A percentile compares a stretch with the other conserved stretches of the same genome.
Evolutionary conservation across 2,888 invertebrate genomes (phyloP).

Genomic region (Ischnus inquisitorius): DNA sequence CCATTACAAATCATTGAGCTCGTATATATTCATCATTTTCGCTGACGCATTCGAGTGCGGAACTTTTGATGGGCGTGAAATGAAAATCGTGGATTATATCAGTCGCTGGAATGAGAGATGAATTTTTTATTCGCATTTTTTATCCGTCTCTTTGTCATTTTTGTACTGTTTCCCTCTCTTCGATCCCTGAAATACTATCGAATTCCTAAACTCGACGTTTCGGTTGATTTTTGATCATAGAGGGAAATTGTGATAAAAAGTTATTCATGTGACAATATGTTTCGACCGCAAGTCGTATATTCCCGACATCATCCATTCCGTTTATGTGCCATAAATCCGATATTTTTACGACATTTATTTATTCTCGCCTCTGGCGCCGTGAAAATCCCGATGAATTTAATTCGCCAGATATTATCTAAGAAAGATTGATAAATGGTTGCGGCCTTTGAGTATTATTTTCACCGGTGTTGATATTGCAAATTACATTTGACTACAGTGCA

Average conservation of each 20-base stretch:
- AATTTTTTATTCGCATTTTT: background rate
- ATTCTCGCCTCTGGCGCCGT: background rate
- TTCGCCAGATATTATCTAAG: conserved; percentile 9
- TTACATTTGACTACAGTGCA: background rate
- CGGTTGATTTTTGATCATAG: background rate
- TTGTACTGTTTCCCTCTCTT: background rate
- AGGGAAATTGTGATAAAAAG: background rate
- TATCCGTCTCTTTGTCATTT: background rate
- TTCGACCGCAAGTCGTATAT: background rate
- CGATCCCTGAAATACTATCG: background rate
- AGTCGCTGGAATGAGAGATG: too few species aligned
- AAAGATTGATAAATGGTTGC: conserved; percentile 15
- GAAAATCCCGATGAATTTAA: conserved; percentile 7
- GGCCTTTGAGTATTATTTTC: conserved; percentile 10
- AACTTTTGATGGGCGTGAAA: too few species aligned
- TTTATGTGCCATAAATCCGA: conserved; percentile 1
- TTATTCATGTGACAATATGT: background rate
- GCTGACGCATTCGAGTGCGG: too few species aligned
- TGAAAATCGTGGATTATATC: too few species aligned
- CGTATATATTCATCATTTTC: too few species aligned
- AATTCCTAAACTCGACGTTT: background rate
- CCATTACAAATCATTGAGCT: too few species aligned
- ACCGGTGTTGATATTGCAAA: background rate
- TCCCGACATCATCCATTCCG: background rate
- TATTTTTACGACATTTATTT: background rate